A percentile compares a stretch with the other conserved stretches of the same genome.
These are phyloP conservation scores for Bovichtus variegatus DNA, from an alignment of 2,797 vertebrate species.

Conservation along the genomic window DNA sequence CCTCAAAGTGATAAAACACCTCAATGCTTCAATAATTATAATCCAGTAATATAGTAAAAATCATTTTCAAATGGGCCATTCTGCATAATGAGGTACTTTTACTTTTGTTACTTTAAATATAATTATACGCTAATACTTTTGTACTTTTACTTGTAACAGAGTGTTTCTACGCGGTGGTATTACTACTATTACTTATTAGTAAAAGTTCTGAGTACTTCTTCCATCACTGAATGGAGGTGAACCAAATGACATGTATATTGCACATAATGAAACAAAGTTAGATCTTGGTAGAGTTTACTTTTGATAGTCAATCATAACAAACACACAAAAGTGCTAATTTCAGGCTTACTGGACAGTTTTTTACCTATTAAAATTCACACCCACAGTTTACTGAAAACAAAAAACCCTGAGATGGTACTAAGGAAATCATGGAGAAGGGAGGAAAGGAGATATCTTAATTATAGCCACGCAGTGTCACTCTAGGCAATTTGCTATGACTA, in stretches of 20 bases:
- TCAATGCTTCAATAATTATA: not conserved
- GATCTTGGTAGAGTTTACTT: not conserved
- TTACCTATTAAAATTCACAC: conserved; percentile 22
- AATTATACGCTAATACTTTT: not conserved
- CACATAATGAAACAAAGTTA: not conserved
- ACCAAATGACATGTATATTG: not conserved
- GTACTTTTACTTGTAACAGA: not conserved
- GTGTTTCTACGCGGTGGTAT: not conserved
- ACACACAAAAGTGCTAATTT: not conserved
- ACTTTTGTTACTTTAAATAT: not conserved
- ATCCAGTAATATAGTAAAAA: not conserved
- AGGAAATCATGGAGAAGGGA: conserved; percentile 23
- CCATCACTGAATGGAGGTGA: not conserved
- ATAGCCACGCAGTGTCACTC: conserved; percentile 58
- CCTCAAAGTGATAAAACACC: not conserved
- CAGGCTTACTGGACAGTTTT: conserved; percentile 20
- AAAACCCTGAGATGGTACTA: conserved; percentile 15
- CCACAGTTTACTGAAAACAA: conserved; percentile 15
- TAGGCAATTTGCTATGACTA: conserved; percentile 74
- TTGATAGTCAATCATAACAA: conserved; percentile 2
- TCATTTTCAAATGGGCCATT: not conserved
- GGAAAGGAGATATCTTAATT: conserved; percentile 72
- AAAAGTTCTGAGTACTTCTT: not conserved
- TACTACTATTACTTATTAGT: no score
- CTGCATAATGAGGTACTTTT: not conserved